Percentiles rank a stretch among this genome's conserved stretches.
Conservation (phyloP, 2,888 invertebrate species). For the Nomada flava region DNA sequence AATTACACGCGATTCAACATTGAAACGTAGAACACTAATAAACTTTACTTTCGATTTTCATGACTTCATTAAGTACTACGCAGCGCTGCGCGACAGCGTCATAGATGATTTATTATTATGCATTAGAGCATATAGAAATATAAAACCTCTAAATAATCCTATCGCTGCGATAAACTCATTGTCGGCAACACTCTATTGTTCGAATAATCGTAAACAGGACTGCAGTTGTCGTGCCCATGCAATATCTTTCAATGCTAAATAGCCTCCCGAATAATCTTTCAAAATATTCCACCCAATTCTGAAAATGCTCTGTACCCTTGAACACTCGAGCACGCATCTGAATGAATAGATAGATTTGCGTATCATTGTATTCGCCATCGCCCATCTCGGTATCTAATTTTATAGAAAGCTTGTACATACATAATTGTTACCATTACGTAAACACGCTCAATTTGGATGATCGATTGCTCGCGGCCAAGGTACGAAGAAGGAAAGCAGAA, state of each 20-base stretch:
- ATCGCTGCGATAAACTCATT: too few relatives aligned
- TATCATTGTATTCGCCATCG: slow-evolving; percentile 6
- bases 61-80: too few relatives aligned
- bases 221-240: too few relatives aligned
- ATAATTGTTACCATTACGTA: slow-evolving; percentile 11
- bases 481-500: not conserved
- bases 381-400: slow-evolving; percentile 5
- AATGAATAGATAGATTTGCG: not conserved
- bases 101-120: too few relatives aligned
- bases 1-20: too few relatives aligned
- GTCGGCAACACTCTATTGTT: not conserved
- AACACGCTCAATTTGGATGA: not conserved
- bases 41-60: too few relatives aligned
- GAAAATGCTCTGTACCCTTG: not conserved
- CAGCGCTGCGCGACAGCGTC: too few relatives aligned
- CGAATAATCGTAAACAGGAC: not conserved
- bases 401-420: slow-evolving; percentile 19
- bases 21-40: too few relatives aligned
- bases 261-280: slow-evolving; percentile 3
- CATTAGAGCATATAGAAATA: too few relatives aligned
- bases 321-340: not conserved
- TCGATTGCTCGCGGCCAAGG: not conserved
- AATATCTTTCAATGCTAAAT: too few relatives aligned
- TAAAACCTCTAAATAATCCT: too few relatives aligned
- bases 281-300: not conserved